Base-by-base conservation (phyloP, 2,888 invertebrate species). In the Synergus laeviventris region DNA sequence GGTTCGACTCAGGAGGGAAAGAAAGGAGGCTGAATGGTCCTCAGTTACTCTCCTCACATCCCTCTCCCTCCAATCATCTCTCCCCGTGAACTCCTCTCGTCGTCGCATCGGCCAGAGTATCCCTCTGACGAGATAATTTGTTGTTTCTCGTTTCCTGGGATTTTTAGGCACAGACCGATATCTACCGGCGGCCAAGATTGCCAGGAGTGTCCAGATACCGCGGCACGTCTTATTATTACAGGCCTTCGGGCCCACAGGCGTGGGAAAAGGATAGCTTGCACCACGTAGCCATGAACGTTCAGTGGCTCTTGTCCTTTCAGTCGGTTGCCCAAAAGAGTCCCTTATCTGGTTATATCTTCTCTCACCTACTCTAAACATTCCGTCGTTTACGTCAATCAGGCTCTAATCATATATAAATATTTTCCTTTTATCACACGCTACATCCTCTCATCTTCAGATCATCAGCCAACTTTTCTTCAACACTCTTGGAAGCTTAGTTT, bases 111-210 rank as follows among this genome's bases (percentile, higher is more conserved):
- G 76, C 79, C 79, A 78, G 82, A 84, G 76, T 80, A 84, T 87
- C 84, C 82, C 84, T 84, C 87, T 90, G 89, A 90, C 87, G 89
- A 90, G 89, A 90, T 90, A 90, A 90, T 90, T 90, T 90, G 89
- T 89, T 89, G 89, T 90, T 89, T 87, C 88, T 89, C 86, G 88
- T 89, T 90, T 89, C 89, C 86, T 87, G 88, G 88, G 88, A 89
- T 89, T 89, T 87, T 84, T 82, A 78, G 78, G 24, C 73, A 78
- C 73, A 76, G 77, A 79, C 77, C 74, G 76, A 81, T 79, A 78
- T 77, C 45, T 24, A 74, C 74, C 64, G 74, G 76, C 61, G 36
- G 62, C 49, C 39, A 76, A 66, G 62, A 70, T 78, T 75, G 75
- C 78, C 76, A 64, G 75, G 70, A 75, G 79, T 81, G 78, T 79